Conservation (phyloP, 2,113 vertebrate genomes). For the Pelvicachromis taeniatus region DNA sequence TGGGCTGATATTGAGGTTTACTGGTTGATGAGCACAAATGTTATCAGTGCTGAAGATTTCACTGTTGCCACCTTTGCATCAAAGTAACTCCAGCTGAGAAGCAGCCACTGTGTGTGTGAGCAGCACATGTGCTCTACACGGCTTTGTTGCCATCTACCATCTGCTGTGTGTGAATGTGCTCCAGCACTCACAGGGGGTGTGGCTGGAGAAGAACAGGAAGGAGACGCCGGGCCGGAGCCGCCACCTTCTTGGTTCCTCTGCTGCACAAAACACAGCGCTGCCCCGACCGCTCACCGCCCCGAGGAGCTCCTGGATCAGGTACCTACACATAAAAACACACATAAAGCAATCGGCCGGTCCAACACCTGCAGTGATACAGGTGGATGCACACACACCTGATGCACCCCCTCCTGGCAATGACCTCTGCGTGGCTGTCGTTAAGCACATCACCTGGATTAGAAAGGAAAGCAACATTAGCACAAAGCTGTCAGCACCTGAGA, state of each 20-base stretch:
- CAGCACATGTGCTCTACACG: no score
- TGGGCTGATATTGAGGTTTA: accelerated
- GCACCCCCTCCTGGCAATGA: constrained; percentile 89
- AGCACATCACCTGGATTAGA: constrained; percentile 81
- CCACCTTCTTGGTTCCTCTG: constrained; percentile 78
- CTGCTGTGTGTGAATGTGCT: not conserved
- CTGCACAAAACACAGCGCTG: constrained; percentile 76
- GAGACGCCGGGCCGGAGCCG: constrained; percentile 71
- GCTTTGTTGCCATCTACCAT: not conserved
- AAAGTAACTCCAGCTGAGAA: not conserved
- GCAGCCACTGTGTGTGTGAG: not conserved
- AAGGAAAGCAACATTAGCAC: no score
- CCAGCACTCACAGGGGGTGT: constrained; percentile 91
- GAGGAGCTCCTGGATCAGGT: constrained; percentile 83
- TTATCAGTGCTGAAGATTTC: no score
- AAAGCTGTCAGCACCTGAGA: no score
- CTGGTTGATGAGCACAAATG: not conserved
- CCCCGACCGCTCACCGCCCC: constrained; percentile 55
- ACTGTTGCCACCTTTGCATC: not conserved
- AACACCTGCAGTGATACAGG: not conserved
- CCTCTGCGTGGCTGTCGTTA: constrained; percentile 95
- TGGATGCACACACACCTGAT: constrained; percentile 73
- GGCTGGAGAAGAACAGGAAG: constrained; percentile 92
- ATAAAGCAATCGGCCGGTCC: not conserved
- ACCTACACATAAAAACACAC: constrained; percentile 69